A percentile compares a stretch with the other conserved stretches of the same genome.
These are phyloP conservation scores for Montipora cactus DNA, from an alignment of 64 coral and sea anemone species.

Conservation along the genomic window DNA sequence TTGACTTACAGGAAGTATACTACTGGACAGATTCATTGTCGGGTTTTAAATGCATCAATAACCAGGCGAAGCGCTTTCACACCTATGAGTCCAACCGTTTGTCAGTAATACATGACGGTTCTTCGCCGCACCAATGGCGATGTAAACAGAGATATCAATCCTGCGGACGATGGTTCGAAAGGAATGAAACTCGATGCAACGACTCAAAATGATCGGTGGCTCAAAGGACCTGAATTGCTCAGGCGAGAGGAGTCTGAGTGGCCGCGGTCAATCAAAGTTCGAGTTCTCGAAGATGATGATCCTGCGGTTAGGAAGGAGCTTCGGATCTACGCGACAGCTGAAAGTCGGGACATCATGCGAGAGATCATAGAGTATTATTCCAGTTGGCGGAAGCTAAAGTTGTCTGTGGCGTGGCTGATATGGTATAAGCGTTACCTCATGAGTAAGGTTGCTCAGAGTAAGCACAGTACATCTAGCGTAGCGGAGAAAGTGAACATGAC, in stretches of 20 bases:
- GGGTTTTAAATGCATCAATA: too few relatives aligned
- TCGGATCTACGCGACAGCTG: neutral
- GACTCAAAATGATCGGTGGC: conserved; percentile 8
- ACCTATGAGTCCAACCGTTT: too few relatives aligned
- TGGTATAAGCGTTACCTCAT: neutral
- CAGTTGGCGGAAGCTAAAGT: conserved; percentile 6
- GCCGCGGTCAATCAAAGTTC: conserved; percentile 32
- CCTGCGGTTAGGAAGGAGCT: conserved; percentile 42
- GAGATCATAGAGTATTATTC: neutral
- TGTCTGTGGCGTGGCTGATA: neutral
- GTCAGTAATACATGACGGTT: too few relatives aligned
- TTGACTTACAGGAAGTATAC: too few relatives aligned
- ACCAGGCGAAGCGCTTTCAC: too few relatives aligned
- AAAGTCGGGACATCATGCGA: neutral
- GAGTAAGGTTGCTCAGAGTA: too few relatives aligned
- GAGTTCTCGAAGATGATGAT: conserved; percentile 45
- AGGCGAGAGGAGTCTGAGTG: neutral
- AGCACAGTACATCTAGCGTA: too few relatives aligned
- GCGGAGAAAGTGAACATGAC: too few relatives aligned
- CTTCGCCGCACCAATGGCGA: too few relatives aligned
- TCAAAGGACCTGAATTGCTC: conserved; percentile 39
- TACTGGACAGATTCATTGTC: too few relatives aligned
- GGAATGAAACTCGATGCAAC: conserved; percentile 14
- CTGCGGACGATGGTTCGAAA: too few relatives aligned
- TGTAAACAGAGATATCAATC: too few relatives aligned